Evolutionary conservation across 2,797 vertebrate genomes (phyloP), one percentile per base, ranked within the genome.

Genomic region (Spea hammondii): DNA sequence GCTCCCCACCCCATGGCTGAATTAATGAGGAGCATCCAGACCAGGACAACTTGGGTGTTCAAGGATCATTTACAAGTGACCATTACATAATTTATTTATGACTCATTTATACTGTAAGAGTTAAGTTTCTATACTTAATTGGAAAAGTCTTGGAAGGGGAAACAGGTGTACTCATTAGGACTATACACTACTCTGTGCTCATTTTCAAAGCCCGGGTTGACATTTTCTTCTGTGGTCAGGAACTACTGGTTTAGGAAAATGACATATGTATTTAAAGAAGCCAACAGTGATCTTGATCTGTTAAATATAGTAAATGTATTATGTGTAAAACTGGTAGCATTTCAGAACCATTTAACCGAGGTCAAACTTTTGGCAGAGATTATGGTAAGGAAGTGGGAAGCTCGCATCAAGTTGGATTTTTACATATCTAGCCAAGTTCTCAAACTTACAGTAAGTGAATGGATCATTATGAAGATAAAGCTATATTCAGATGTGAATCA

Each of bases 261-360:
- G 65, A 53, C 62, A 54, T 49, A 51, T 57, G 13, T 10, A 4
- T 53, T 75, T 74, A 14, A 14, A 7, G n/a, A 70, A 65, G 50
- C 49, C 70, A 68, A 50, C 8, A 6, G 70, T 77, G 55, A 73
- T n/a, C 51, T 68, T 65, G 51, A 47, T 73, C 11, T 4, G 4
- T 75, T 82, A 82, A 73, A 82, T 82, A 73, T 82, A 82, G 80
- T 57, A 62, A 77, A 73, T 82, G 60, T 74, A 81, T 68, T 81
- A 81, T 54, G 65, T 77, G 75, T 77, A 78, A 77, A 77, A 62
- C 70, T 67, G 57, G 79, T 73, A 82, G 80, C 75, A 44, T 74
- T 70, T 45, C 11, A 60, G 66, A 17, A 75, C 65, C 44, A 57
- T 65, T 59, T 69, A 73, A 17, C 57, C 70, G 48, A 73, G 62